These are phyloP conservation scores for Uloborus diversus DNA, from an alignment of 1,140 invertebrate species.

Conservation along the genomic window DNA sequence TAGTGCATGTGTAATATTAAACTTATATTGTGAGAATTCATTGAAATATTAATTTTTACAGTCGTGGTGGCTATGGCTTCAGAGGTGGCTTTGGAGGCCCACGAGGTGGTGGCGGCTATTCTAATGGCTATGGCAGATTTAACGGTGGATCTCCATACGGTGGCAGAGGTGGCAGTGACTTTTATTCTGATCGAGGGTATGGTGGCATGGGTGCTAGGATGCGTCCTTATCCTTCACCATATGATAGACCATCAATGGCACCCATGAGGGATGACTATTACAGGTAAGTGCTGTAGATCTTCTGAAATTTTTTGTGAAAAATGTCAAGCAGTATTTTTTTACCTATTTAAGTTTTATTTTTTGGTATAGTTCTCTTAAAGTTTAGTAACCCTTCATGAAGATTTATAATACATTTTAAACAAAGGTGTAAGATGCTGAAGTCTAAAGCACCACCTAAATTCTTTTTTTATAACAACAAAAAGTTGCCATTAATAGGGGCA, in stretches of 20 bases:
- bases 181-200: slow-evolving; percentile 6
- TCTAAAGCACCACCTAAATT: no score
- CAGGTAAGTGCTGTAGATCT: not conserved
- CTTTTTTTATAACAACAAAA: no score
- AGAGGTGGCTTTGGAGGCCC: not conserved
- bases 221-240: slow-evolving; percentile 23
- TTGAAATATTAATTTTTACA: no score
- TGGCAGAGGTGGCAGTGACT: not conserved
- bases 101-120: slow-evolving; percentile 13
- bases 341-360: not conserved
- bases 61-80: no score
- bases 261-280: slow-evolving; percentile 15
- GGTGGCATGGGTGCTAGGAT: slow-evolving; percentile 4
- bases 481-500: no score
- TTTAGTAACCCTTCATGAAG: no score
- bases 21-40: no score
- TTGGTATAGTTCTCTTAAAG: no score
- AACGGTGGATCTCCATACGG: not conserved
- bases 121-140: not conserved
- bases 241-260: slow-evolving; percentile 8
- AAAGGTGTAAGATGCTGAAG: no score
- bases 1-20: no score
- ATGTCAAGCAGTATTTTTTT: not conserved
- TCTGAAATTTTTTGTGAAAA: not conserved
- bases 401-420: no score